phyloP scores from a whole-genome alignment of 2,888 invertebrate species.

The Ceramica pisi region DNA sequence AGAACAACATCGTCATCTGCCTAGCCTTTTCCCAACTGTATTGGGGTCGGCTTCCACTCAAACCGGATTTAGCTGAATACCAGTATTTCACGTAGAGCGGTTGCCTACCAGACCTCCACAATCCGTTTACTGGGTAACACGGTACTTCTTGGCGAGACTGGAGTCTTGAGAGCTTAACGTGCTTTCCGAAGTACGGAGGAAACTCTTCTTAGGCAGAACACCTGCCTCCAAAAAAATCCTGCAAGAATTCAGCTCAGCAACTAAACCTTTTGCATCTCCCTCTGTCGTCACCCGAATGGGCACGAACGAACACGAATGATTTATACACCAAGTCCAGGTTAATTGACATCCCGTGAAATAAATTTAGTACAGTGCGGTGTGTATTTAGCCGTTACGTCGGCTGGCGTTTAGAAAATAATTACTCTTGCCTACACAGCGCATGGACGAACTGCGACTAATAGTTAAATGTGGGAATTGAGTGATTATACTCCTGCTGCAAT shows the following conservation, averaged over 20 bases:
- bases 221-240: no score
- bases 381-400: slow-evolving; percentile 71
- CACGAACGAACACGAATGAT: slow-evolving; percentile 70
- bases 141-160: no score
- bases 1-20: no score
- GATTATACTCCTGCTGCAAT: slow-evolving; percentile 13
- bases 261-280: slow-evolving; percentile 34
- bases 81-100: no score
- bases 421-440: slow-evolving; percentile 63
- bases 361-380: slow-evolving; percentile 75
- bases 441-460: slow-evolving; percentile 45
- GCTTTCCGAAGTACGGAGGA: no score
- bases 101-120: no score
- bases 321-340: slow-evolving; percentile 74
- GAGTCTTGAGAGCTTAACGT: no score
- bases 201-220: no score
- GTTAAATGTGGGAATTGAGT: slow-evolving; percentile 54
- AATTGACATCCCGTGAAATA: slow-evolving; percentile 78
- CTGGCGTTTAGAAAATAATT: slow-evolving; percentile 74
- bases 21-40: no score
- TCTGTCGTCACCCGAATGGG: slow-evolving; percentile 28
- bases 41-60: no score
- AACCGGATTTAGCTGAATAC: no score
- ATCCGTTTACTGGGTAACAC: no score
- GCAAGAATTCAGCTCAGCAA: neutral